Percentiles rank a stretch among this genome's conserved stretches.
Conservation (phyloP, 2,113 vertebrate genomes). For the Istiophorus platypterus region DNA sequence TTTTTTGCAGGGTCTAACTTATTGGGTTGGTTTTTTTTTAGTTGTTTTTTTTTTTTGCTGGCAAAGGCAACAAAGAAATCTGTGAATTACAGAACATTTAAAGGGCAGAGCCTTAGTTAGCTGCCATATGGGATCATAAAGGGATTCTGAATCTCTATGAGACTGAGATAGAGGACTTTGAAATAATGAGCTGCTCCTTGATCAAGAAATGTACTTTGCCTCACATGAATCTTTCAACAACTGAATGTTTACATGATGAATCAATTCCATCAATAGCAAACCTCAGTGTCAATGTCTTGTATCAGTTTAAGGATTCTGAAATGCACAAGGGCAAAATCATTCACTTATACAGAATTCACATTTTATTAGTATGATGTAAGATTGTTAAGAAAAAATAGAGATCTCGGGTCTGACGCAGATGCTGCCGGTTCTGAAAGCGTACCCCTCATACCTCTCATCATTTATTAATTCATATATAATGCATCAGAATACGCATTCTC, state of each 20-base stretch:
- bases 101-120: slow-evolving; percentile 15
- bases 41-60: neutral
- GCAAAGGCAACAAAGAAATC: neutral
- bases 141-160: slow-evolving; percentile 31
- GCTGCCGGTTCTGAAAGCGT: slow-evolving; percentile 27
- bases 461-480: slow-evolving; percentile 61
- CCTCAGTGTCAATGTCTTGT: neutral
- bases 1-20: neutral
- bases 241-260: slow-evolving; percentile 20
- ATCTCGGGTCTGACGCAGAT: slow-evolving; percentile 11
- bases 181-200: slow-evolving; percentile 33
- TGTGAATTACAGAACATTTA: slow-evolving; percentile 8
- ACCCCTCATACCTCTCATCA: slow-evolving; percentile 45
- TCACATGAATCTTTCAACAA: slow-evolving; percentile 24
- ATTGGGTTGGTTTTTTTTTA: no score
- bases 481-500: slow-evolving; percentile 24
- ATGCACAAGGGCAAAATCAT: neutral
- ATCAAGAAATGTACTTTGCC: slow-evolving; percentile 21
- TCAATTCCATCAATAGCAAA: slow-evolving; percentile 17
- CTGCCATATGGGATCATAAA: slow-evolving; percentile 39
- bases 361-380: slow-evolving; percentile 15
- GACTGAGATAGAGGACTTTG: slow-evolving; percentile 18
- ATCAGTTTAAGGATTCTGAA: slow-evolving; percentile 2
- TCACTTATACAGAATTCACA: neutral
- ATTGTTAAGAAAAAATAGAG: slow-evolving; percentile 28